phyloP scores from a whole-genome alignment of 2,888 invertebrate genomes.

The Bhutanitis thaidina region DNA sequence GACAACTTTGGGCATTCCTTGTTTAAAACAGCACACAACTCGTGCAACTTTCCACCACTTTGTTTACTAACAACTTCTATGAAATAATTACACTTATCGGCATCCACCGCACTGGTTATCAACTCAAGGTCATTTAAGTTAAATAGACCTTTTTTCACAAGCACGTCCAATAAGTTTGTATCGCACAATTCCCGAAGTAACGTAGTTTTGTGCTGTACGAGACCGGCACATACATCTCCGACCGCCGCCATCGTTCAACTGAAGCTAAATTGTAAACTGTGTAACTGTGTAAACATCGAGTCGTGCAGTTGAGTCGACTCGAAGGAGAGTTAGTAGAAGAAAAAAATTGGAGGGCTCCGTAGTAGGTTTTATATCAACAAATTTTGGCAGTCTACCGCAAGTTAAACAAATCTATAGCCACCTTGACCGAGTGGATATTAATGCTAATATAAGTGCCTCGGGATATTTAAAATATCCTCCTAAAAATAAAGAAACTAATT shows the following conservation, averaged over 20 bases:
- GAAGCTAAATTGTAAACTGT: constrained; percentile 23
- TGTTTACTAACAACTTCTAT: constrained; percentile 82
- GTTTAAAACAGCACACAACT: constrained; percentile 81
- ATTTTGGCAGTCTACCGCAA: no score
- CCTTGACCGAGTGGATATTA: no score
- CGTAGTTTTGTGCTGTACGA: constrained; percentile 81
- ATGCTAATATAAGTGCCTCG: no score
- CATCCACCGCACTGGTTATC: constrained; percentile 63
- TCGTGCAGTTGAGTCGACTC: neutral
- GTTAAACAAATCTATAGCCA: no score
- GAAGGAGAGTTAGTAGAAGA: constrained; percentile 10
- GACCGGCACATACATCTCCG: constrained; percentile 79
- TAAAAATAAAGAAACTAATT: no score
- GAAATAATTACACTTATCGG: constrained; percentile 80
- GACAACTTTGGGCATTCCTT: constrained; percentile 82
- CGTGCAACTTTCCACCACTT: constrained; percentile 80
- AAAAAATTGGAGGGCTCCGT: no score
- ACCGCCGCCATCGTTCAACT: constrained; percentile 75
- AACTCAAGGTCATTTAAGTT: constrained; percentile 81
- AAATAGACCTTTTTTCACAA: constrained; percentile 83
- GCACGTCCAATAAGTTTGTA: constrained; percentile 81
- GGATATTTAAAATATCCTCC: no score
- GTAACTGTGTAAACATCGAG: neutral
- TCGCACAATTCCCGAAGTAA: constrained; percentile 81
- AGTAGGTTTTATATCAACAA: no score